phyloP scores from a whole-genome alignment of 23 tunicate genomes.

The Ascidia mentula region DNA sequence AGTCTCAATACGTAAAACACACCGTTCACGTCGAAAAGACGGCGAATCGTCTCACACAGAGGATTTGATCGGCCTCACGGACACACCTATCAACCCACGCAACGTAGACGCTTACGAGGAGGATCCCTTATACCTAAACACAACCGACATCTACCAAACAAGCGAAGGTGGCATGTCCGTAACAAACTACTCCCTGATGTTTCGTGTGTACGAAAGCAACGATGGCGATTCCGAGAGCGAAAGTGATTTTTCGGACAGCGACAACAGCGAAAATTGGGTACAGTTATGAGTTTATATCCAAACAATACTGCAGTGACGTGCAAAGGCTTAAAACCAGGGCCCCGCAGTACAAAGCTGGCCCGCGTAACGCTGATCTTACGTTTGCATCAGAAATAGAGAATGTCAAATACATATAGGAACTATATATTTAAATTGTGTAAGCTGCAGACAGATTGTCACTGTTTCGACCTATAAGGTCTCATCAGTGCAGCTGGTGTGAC shows the following conservation, averaged over 20 bases:
- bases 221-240: conserved; percentile 30
- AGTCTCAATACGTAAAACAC: conserved; percentile 44
- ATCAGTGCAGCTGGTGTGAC: no score
- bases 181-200: conserved; percentile 42
- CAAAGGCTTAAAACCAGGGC: no score
- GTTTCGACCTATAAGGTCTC: no score
- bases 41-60: conserved; percentile 37
- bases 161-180: conserved; percentile 34
- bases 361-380: no score
- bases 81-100: conserved; percentile 75
- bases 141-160: conserved; percentile 14
- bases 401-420: no score
- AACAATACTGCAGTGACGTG: no score
- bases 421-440: no score
- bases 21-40: conserved; percentile 58
- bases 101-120: conserved; percentile 22
- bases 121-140: conserved; percentile 1
- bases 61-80: conserved; percentile 37
- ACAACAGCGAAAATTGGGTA: conserved; percentile 10
- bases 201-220: conserved; percentile 45
- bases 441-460: no score
- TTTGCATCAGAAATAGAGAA: no score
- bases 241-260: conserved; percentile 29
- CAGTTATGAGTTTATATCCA: no score
- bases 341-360: no score